Evolutionary conservation across 2,888 invertebrate species (phyloP).

Genomic region (Schizaphis graminum): DNA sequence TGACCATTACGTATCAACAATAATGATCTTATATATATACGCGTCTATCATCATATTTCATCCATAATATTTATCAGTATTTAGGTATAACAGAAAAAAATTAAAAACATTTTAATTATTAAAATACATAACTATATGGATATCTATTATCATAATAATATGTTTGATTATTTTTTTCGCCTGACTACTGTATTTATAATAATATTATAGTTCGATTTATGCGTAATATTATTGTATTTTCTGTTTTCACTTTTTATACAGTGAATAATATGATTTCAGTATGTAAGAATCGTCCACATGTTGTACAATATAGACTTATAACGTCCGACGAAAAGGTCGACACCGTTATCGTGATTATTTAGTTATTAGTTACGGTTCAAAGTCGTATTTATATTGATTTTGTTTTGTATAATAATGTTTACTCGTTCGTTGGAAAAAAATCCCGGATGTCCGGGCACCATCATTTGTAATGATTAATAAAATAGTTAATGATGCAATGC

Average conservation of each 20-base stretch:
- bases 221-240: neutral
- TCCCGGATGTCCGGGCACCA: slow-evolving; percentile 26
- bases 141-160: neutral
- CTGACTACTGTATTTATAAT: neutral
- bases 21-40: neutral
- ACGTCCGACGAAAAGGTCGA: neutral
- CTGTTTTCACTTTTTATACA: neutral
- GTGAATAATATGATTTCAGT: neutral
- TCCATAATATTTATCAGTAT: neutral
- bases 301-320: neutral
- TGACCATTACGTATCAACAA: neutral
- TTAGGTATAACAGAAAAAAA: neutral
- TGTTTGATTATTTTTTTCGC: neutral
- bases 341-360: neutral
- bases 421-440: slow-evolving; percentile 25
- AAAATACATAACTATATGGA: neutral
- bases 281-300: neutral
- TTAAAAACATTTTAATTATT: neutral
- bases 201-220: neutral
- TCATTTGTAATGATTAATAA: slow-evolving; percentile 2
- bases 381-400: slow-evolving; percentile 32
- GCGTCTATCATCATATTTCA: neutral
- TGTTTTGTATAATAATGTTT: neutral
- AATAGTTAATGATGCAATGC: neutral
- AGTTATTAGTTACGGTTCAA: slow-evolving; percentile 8